Evolutionary conservation across 2,113 vertebrate genomes (phyloP).

Genomic region (Lichenostomus cassidix): DNA sequence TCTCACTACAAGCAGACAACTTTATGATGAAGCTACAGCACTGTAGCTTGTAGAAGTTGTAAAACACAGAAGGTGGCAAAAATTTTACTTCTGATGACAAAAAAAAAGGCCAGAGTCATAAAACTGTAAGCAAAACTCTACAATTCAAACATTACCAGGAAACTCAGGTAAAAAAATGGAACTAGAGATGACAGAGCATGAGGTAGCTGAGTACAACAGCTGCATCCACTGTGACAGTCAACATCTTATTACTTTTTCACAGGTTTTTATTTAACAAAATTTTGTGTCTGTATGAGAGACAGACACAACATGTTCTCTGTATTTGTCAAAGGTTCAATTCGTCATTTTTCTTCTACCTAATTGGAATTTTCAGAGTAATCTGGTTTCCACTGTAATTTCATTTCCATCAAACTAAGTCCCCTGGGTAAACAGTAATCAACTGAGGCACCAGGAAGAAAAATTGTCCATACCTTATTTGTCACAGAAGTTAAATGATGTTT

Average conservation of each 20-base stretch:
- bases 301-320: neutral
- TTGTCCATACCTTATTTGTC: neutral
- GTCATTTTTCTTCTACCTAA: slow-evolving; percentile 5
- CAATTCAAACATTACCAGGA: neutral
- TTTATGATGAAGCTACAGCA: neutral
- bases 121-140: neutral
- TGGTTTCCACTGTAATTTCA: slow-evolving; percentile 3
- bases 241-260: neutral
- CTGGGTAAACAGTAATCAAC: neutral
- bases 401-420: neutral
- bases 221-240: neutral
- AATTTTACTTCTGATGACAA: neutral
- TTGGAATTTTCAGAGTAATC: slow-evolving; percentile 1
- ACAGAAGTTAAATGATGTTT: neutral
- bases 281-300: neutral
- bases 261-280: neutral
- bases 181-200: neutral
- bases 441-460: neutral
- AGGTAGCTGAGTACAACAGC: neutral
- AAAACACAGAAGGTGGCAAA: neutral
- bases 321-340: neutral
- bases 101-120: neutral
- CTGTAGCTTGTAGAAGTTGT: neutral
- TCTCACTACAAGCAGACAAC: neutral
- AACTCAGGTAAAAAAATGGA: neutral